These are phyloP conservation scores for Cataglyphis livida DNA, from an alignment of 2,888 invertebrate species.

Conservation along the genomic window DNA sequence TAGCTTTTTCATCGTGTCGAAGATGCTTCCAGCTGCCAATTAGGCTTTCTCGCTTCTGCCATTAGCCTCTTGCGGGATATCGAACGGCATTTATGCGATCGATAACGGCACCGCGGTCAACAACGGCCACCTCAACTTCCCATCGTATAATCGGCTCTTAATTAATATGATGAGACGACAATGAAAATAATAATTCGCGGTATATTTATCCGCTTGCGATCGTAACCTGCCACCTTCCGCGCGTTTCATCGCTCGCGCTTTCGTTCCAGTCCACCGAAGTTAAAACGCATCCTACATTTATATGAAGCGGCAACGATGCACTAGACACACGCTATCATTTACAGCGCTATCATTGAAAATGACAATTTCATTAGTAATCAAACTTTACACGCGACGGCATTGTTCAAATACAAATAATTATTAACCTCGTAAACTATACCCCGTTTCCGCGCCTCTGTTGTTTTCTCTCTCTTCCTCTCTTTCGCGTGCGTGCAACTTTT, in stretches of 20 bases:
- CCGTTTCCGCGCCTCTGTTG: background rate
- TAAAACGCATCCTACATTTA: conserved; percentile 64
- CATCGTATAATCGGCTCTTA: conserved; percentile 55
- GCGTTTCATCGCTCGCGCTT: conserved; percentile 23
- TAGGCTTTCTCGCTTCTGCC: conserved; percentile 27
- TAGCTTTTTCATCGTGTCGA: conserved; percentile 22
- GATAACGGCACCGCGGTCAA: background rate
- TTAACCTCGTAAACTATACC: conserved; percentile 50
- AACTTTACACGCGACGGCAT: conserved; percentile 71
- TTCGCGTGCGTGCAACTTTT: conserved; percentile 4
- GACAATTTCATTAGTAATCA: conserved; percentile 82
- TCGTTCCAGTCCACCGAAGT: conserved; percentile 44
- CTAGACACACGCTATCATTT: conserved; percentile 56
- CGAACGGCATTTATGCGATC: background rate
- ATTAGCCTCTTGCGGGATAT: conserved; percentile 20
- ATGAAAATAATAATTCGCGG: conserved; percentile 60
- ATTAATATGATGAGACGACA: conserved; percentile 62
- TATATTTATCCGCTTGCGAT: conserved; percentile 62
- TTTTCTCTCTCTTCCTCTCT: conserved; percentile 6
- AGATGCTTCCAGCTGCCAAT: conserved; percentile 11
- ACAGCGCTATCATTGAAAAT: conserved; percentile 74
- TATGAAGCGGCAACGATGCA: conserved; percentile 56
- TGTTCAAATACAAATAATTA: conserved; percentile 81
- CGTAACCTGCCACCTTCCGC: conserved; percentile 33
- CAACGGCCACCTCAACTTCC: conserved; percentile 33